Conservation (phyloP, 2,797 vertebrate species). For the Protosalanx chinensis region DNA sequence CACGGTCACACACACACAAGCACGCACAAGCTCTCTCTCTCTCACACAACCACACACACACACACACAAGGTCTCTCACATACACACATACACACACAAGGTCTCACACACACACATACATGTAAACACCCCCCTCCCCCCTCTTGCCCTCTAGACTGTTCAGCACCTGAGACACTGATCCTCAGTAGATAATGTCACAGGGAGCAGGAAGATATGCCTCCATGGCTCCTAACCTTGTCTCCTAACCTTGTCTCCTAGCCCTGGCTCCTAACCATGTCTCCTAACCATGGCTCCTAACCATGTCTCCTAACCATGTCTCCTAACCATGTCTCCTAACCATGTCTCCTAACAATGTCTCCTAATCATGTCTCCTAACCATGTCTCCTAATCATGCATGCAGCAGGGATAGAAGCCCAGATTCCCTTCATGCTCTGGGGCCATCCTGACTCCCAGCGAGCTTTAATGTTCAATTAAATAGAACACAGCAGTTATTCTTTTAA, state of each 20-base stretch:
- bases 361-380: no score
- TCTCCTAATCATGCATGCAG: conserved; percentile 27
- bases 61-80: neutral
- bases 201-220: conserved; percentile 24
- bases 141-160: conserved; percentile 46
- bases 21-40: neutral
- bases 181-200: conserved; percentile 48
- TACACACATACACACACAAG: neutral
- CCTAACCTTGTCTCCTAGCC: conserved; percentile 27
- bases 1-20: neutral
- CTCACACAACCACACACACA: neutral
- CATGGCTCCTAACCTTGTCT: conserved; percentile 11
- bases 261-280: no score
- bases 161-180: conserved; percentile 45
- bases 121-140: neutral
- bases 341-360: no score
- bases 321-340: no score
- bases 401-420: conserved; percentile 9
- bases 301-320: no score
- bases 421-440: no score
- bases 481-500: no score
- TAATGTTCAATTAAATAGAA: no score
- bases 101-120: neutral
- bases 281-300: no score
- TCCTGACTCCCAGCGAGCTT: no score